A percentile compares a stretch with the other conserved stretches of the same genome.
phyloP scores from a whole-genome alignment of 2,797 vertebrate genomes.

The Pseudomugil gertrudae region DNA sequence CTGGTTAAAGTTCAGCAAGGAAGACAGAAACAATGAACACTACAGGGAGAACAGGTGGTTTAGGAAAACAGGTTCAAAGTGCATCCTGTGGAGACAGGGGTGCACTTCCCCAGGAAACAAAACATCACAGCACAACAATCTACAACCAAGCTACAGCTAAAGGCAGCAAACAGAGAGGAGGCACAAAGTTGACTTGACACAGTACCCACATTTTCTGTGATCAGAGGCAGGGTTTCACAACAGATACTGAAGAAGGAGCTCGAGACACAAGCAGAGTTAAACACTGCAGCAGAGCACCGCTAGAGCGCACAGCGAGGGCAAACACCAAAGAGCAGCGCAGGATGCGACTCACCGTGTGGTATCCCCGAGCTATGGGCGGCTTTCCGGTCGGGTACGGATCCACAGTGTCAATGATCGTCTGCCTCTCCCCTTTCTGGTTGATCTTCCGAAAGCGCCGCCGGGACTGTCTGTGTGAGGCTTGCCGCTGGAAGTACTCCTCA shows the following conservation, averaged over 20 bases:
- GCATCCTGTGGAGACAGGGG: not conserved
- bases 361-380: conserved; percentile 92
- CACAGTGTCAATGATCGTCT: conserved; percentile 99
- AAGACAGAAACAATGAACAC: conserved; percentile 21
- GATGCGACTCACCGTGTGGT: conserved; percentile 91
- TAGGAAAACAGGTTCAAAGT: conserved; percentile 18
- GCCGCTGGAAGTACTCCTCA: conserved; percentile 98
- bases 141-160: conserved; percentile 18
- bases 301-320: conserved; percentile 29
- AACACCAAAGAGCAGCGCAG: conserved; percentile 1
- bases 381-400: conserved; percentile 95
- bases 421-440: conserved; percentile 97
- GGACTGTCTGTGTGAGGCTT: conserved; percentile 96
- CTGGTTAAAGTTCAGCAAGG: conserved; percentile 7
- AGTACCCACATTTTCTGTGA: not conserved
- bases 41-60: conserved; percentile 5
- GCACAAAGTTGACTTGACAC: not conserved
- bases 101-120: conserved; percentile 1
- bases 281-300: conserved; percentile 7
- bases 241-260: conserved; percentile 14
- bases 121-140: conserved; percentile 30
- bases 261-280: conserved; percentile 17
- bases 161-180: conserved; percentile 7
- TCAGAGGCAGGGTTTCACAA: conserved; percentile 20
- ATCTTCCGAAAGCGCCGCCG: conserved; percentile 97